phyloP scores from a whole-genome alignment of 2,113 vertebrate genomes.

The Neotoma lepida region DNA sequence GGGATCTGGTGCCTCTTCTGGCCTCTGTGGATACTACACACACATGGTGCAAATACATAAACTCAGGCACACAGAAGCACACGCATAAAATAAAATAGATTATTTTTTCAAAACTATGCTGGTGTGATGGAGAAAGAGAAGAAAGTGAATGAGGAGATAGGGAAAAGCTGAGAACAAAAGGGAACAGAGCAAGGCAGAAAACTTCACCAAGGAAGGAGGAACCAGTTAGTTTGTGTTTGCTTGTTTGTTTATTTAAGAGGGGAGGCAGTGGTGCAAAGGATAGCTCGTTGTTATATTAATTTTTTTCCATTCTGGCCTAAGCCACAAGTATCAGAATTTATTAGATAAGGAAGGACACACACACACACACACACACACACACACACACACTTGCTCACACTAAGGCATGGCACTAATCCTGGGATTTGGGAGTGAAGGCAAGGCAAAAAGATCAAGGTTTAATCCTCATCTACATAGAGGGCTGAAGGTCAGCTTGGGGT shows the following conservation, averaged over 20 bases:
- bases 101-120: background rate
- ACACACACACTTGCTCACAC: background rate
- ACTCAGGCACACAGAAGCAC: background rate
- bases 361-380: background rate
- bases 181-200: background rate
- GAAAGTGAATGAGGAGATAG: background rate
- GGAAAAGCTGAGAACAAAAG: too few relatives aligned
- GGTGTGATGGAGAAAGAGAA: background rate
- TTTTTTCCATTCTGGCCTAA: background rate
- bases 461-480: background rate
- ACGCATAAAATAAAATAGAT: background rate
- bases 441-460: background rate
- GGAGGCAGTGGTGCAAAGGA: background rate
- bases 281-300: background rate
- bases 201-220: background rate
- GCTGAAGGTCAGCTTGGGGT: too few relatives aligned
- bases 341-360: background rate
- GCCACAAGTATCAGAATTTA: background rate
- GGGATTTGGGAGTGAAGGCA: background rate
- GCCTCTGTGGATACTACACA: too few relatives aligned
- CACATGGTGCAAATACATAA: background rate
- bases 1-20: background rate
- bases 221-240: background rate
- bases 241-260: background rate
- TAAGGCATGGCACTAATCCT: background rate